phyloP scores from a whole-genome alignment of 2,888 invertebrate genomes.

The Drosophila robusta region DNA sequence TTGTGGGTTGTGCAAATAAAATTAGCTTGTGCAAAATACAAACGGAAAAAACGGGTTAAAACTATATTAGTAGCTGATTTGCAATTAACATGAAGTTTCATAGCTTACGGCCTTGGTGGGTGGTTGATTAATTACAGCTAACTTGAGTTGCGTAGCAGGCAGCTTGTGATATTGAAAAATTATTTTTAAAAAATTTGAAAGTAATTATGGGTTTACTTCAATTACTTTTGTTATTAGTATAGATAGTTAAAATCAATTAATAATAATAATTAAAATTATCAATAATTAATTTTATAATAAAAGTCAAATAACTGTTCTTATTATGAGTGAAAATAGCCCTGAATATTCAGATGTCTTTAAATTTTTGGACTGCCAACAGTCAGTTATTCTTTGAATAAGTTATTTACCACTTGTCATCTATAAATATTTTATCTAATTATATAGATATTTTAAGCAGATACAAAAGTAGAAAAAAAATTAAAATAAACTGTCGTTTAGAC shows the following conservation, averaged over 20 bases:
- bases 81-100: conserved; percentile 3
- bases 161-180: neutral
- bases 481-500: neutral
- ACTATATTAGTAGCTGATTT: neutral
- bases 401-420: neutral
- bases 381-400: too few species aligned
- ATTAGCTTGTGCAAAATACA: conserved; percentile 2
- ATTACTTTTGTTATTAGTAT: too few species aligned
- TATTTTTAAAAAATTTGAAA: neutral
- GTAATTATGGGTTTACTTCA: too few species aligned
- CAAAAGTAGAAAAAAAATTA: neutral
- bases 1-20: conserved; percentile 18
- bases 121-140: neutral
- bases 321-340: too few species aligned
- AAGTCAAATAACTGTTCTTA: too few species aligned
- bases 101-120: conserved; percentile 8
- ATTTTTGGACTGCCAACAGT: too few species aligned
- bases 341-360: too few species aligned
- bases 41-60: conserved; percentile 3
- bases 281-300: too few species aligned
- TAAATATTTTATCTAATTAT: neutral
- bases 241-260: too few species aligned
- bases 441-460: too few species aligned
- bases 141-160: neutral
- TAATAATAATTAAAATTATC: too few species aligned